Conservation (phyloP, 2,888 invertebrate genomes). For the Eustalomyia histrio region DNA sequence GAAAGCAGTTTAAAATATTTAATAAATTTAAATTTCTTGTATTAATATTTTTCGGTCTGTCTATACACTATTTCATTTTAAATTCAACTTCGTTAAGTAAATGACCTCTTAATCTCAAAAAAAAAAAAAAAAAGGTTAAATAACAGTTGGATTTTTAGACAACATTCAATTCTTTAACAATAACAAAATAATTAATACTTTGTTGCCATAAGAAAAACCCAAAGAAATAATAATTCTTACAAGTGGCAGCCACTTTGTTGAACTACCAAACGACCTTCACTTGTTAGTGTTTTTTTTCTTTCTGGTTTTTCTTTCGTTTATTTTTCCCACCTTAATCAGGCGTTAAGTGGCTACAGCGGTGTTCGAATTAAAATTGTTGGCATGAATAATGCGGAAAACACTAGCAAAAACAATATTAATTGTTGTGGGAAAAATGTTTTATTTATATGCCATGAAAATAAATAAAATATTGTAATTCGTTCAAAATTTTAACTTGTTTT, state of each 20-base stretch:
- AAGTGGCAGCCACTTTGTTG: conserved; percentile 12
- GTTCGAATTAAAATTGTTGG: conserved; percentile 7
- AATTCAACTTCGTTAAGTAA: conserved; percentile 32
- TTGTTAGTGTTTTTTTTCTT: conserved; percentile 10
- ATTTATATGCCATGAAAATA: conserved; percentile 1
- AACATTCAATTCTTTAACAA: not conserved
- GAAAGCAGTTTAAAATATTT: not conserved
- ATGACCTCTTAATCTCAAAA: conserved; percentile 38
- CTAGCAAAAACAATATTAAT: conserved; percentile 25
- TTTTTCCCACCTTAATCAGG: conserved; percentile 54
- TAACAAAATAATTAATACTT: conserved; percentile 12
- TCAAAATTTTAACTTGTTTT: not conserved
- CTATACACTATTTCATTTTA: not conserved
- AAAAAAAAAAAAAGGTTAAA: conserved; percentile 44
- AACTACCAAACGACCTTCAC: conserved; percentile 43
- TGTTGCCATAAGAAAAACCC: not conserved
- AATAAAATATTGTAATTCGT: conserved; percentile 20
- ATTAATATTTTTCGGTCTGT: not conserved
- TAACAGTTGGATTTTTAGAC: conserved; percentile 32
- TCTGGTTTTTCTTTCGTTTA: conserved; percentile 1
- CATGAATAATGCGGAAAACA: conserved; percentile 47
- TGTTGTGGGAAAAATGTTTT: conserved; percentile 54
- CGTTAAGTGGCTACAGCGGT: conserved; percentile 37
- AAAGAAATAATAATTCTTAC: not conserved
- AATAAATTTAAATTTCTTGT: conserved; percentile 4